A percentile compares a stretch with the other conserved stretches of the same genome.
Evolutionary conservation across 1,140 invertebrate species (phyloP).

Genomic region (Aricia agestis): DNA sequence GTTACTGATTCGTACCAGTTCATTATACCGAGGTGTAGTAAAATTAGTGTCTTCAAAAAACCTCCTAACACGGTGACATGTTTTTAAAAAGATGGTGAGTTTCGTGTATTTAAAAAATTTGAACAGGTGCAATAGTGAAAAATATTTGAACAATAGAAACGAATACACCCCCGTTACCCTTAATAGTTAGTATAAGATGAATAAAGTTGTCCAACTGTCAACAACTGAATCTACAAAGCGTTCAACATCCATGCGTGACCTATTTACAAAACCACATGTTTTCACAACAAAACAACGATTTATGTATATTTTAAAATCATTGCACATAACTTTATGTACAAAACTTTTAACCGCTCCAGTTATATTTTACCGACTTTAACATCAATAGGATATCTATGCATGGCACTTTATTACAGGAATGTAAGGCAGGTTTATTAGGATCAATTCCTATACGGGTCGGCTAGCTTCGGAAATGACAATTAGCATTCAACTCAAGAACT

Average conservation of each 20-base stretch:
- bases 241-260: slow-evolving; percentile 55
- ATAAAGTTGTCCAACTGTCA: slow-evolving; percentile 32
- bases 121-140: slow-evolving; percentile 67
- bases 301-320: slow-evolving; percentile 63
- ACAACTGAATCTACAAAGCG: slow-evolving; percentile 53
- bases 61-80: slow-evolving; percentile 59
- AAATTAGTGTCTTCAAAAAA: slow-evolving; percentile 65
- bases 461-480: slow-evolving; percentile 1
- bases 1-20: slow-evolving; percentile 62
- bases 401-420: slow-evolving; percentile 44
- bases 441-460: slow-evolving; percentile 29
- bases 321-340: slow-evolving; percentile 66
- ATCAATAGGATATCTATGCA: slow-evolving; percentile 53
- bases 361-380: slow-evolving; percentile 46
- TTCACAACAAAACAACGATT: slow-evolving; percentile 73
- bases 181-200: slow-evolving; percentile 22
- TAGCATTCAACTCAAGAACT: slow-evolving; percentile 8
- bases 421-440: slow-evolving; percentile 23
- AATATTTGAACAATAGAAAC: slow-evolving; percentile 57
- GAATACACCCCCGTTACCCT: slow-evolving; percentile 37
- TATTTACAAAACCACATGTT: slow-evolving; percentile 73
- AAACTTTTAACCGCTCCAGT: slow-evolving; percentile 52
- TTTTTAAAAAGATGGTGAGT: slow-evolving; percentile 58
- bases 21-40: slow-evolving; percentile 67
- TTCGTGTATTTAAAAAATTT: slow-evolving; percentile 57